phyloP scores from a whole-genome alignment of 2,113 vertebrate species.

The Scomber japonicus region DNA sequence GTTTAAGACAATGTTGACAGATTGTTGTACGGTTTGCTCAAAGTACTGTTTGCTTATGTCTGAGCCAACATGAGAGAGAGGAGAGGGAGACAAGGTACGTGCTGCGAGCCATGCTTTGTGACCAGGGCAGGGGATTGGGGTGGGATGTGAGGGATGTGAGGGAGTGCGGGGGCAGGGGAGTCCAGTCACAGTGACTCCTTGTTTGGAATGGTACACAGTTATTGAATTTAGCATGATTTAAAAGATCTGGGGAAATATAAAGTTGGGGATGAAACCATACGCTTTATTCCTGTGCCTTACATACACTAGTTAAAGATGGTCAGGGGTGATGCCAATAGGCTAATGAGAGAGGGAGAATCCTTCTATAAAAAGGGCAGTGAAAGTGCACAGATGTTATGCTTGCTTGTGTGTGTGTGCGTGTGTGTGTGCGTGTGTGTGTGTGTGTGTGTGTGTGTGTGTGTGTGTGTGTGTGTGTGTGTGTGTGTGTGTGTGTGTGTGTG shows the following conservation, averaged over 20 bases:
- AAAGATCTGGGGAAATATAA: constrained; percentile 39
- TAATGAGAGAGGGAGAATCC: neutral
- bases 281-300: constrained; percentile 23
- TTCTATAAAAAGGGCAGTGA: constrained; percentile 54
- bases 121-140: constrained; percentile 60
- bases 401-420: constrained; percentile 10
- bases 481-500: constrained; percentile 10
- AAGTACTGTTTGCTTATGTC: constrained; percentile 83
- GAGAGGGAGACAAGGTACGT: constrained; percentile 83
- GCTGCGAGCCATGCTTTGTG: constrained; percentile 81
- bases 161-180: constrained; percentile 69
- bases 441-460: constrained; percentile 42
- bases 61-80: constrained; percentile 80
- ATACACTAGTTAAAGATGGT: constrained; percentile 19
- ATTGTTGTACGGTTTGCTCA: constrained; percentile 79
- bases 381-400: constrained; percentile 33
- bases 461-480: constrained; percentile 31
- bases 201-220: constrained; percentile 54
- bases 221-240: constrained; percentile 54
- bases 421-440: constrained; percentile 34
- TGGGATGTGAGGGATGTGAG: constrained; percentile 71
- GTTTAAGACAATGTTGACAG: constrained; percentile 63
- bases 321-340: constrained; percentile 26
- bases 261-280: constrained; percentile 42
- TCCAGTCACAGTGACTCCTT: constrained; percentile 83